These are phyloP conservation scores for Manis pentadactyla DNA, from an alignment of 2,797 vertebrate genomes.

Conservation along the genomic window DNA sequence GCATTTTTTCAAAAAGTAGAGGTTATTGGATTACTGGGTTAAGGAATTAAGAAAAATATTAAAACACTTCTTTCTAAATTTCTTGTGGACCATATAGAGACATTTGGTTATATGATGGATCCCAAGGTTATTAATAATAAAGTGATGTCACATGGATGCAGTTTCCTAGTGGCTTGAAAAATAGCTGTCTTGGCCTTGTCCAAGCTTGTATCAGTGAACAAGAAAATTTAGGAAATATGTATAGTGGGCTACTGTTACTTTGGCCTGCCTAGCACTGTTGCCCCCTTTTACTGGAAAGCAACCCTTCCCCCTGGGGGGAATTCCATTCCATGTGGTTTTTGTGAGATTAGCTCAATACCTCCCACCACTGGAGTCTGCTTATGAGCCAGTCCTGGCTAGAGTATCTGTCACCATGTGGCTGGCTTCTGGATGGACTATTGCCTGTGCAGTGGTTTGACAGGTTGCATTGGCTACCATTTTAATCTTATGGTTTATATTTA, in stretches of 20 bases:
- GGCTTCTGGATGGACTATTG: background rate
- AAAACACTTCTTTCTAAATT: background rate
- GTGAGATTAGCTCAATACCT: background rate
- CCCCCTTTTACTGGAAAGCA: background rate
- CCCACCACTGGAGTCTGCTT: background rate
- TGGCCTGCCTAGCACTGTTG: background rate
- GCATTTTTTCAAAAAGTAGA: background rate
- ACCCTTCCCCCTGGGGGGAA: background rate
- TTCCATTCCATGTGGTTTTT: background rate
- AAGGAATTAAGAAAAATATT: constrained; percentile 1
- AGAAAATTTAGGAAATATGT: background rate
- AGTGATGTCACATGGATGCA: background rate
- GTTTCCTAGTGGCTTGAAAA: background rate
- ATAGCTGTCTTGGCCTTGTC: background rate
- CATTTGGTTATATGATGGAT: background rate
- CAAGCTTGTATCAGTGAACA: background rate
- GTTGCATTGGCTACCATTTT: background rate
- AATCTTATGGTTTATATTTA: background rate
- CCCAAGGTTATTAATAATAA: background rate
- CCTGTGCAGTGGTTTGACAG: background rate
- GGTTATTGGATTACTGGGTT: background rate
- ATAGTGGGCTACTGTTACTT: background rate
- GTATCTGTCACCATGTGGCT: background rate
- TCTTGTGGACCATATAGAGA: background rate
- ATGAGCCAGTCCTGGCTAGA: background rate